Evolutionary conservation across 1,140 invertebrate species (phyloP).

Genomic region (Melanaphis sacchari): DNA sequence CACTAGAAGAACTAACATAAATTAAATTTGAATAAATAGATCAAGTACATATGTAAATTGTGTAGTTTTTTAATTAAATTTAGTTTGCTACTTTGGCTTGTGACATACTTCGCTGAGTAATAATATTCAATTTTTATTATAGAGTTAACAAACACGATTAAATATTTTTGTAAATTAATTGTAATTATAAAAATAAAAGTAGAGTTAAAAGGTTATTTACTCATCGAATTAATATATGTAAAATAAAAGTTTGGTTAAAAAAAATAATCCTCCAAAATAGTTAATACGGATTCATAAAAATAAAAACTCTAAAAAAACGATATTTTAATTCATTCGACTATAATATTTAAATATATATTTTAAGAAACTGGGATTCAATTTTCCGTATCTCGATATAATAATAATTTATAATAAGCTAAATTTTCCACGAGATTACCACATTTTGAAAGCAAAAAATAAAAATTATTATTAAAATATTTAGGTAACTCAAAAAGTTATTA

Average conservation of each 20-base stretch:
- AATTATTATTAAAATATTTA: neutral
- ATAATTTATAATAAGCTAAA: conserved; percentile 6
- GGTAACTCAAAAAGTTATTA: neutral
- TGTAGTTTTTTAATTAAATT: neutral
- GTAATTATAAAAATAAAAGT: neutral
- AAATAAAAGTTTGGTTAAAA: conserved; percentile 15
- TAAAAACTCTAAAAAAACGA: neutral
- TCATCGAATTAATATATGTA: neutral
- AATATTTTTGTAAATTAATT: neutral
- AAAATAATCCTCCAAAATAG: neutral
- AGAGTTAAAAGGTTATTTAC: conserved; percentile 3
- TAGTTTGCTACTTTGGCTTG: neutral
- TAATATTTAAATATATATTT: conserved; percentile 22
- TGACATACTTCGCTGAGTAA: neutral
- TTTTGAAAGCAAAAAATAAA: neutral
- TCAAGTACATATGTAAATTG: neutral
- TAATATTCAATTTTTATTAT: neutral
- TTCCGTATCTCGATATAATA: neutral
- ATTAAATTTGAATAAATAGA: neutral
- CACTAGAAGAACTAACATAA: neutral
- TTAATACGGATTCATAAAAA: neutral
- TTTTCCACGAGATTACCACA: neutral
- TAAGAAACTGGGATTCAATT: conserved; percentile 3
- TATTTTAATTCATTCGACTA: neutral
- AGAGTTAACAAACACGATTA: neutral